Evolutionary conservation across 2,888 invertebrate genomes (phyloP).

Genomic region (Flabesymbios commensalis): DNA sequence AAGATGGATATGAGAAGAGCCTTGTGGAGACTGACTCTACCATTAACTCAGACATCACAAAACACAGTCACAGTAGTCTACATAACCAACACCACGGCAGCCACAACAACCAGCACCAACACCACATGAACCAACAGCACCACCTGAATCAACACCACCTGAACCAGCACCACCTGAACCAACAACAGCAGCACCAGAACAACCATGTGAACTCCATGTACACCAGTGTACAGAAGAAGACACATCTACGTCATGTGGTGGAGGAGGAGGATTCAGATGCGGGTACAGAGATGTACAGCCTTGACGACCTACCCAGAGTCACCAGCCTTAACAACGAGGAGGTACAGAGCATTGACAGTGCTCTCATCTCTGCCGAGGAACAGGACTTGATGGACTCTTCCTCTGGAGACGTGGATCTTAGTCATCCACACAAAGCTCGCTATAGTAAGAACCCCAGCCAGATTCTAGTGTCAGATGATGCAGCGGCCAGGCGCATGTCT

Average conservation of each 20-base stretch:
- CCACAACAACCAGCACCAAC: background rate
- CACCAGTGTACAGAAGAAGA: slow-evolving; percentile 5
- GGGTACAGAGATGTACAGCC: slow-evolving; percentile 20
- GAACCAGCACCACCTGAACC: background rate
- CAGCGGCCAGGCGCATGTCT: slow-evolving; percentile 6
- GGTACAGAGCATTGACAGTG: slow-evolving; percentile 29
- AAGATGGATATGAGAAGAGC: slow-evolving; percentile 22
- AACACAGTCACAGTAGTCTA: too few relatives aligned
- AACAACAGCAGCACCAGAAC: slow-evolving; percentile 2
- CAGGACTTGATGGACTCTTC: slow-evolving; percentile 22
- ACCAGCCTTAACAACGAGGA: slow-evolving; percentile 28
- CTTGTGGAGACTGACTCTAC: slow-evolving; percentile 28
- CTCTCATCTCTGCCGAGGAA: slow-evolving; percentile 28
- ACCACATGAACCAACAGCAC: too few relatives aligned
- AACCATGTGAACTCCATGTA: background rate
- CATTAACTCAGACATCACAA: too few relatives aligned
- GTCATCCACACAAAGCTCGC: background rate
- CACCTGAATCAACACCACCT: too few relatives aligned
- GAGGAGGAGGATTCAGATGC: slow-evolving; percentile 18
- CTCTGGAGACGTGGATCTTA: background rate
- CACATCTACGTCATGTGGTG: slow-evolving; percentile 12
- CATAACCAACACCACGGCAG: background rate
- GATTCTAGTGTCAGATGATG: slow-evolving; percentile 2
- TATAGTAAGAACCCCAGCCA: slow-evolving; percentile 7
- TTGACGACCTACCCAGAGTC: slow-evolving; percentile 31